phyloP scores from a whole-genome alignment of 2,113 vertebrate species.

The Origma solitaria region DNA sequence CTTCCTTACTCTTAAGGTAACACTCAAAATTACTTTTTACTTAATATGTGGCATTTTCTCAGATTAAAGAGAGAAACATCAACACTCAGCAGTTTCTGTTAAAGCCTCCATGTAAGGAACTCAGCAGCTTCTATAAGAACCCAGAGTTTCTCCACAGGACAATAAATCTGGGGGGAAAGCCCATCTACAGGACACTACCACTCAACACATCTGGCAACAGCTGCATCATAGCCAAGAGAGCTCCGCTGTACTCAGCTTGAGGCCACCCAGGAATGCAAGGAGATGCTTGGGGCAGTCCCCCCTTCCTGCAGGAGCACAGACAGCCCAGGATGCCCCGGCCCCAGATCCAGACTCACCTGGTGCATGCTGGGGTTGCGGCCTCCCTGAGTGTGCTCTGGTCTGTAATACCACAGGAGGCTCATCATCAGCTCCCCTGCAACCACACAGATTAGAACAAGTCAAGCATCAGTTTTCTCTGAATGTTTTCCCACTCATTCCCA shows the following conservation, averaged over 20 bases:
- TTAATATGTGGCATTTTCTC: not conserved
- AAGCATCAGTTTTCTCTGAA: not conserved
- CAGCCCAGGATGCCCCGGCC: fast-evolving
- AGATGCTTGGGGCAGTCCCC: not conserved
- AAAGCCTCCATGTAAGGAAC: fast-evolving
- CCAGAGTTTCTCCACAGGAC: not conserved
- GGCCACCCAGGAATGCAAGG: not conserved
- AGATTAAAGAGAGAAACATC: not conserved
- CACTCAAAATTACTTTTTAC: not conserved
- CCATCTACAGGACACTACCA: not conserved
- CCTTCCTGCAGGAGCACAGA: not conserved
- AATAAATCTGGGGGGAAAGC: not conserved
- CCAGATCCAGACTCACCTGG: slow-evolving; percentile 78
- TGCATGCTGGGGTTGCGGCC: slow-evolving; percentile 89
- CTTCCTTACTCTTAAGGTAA: not conserved
- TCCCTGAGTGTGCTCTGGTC: slow-evolving; percentile 97
- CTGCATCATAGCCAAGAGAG: not conserved
- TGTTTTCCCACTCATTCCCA: not conserved
- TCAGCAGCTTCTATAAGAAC: not conserved
- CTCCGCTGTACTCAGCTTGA: not conserved
- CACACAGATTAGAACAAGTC: not conserved
- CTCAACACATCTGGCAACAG: not conserved
- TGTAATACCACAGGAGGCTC: slow-evolving; percentile 99
- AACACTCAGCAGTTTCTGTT: not conserved
- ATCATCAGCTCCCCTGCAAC: slow-evolving; percentile 95